Percentiles rank a stretch among this genome's conserved stretches.
Evolutionary conservation across 2,797 vertebrate species (phyloP).

Genomic region (Parauchenoglanis ngamensis): DNA sequence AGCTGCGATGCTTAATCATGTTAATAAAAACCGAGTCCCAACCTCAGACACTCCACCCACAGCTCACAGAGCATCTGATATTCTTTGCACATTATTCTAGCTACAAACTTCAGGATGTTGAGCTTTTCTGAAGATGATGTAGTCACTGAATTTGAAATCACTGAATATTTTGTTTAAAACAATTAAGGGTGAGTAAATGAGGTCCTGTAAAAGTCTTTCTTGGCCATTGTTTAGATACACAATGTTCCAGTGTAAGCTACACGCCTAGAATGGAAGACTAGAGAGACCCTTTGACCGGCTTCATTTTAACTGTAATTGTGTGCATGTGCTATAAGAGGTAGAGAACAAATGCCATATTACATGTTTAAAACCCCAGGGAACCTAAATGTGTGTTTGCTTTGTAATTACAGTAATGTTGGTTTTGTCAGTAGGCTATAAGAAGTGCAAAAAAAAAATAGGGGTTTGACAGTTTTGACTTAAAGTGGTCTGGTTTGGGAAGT

Average conservation of each 20-base stretch:
- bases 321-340: background rate
- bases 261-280: background rate
- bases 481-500: background rate
- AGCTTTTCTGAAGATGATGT: background rate
- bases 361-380: conserved; percentile 7
- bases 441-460: background rate
- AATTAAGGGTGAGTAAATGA: background rate
- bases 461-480: background rate
- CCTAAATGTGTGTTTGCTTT: background rate
- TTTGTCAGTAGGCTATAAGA: background rate
- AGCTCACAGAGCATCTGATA: background rate
- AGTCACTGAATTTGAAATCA: too few species aligned
- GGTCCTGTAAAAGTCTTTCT: background rate
- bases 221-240: background rate
- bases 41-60: background rate
- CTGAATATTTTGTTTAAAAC: background rate
- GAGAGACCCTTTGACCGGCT: background rate
- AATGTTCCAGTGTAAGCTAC: background rate
- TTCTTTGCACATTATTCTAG: background rate
- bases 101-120: background rate
- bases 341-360: background rate
- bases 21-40: background rate
- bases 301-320: background rate
- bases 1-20: background rate
- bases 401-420: background rate